Percentiles rank a stretch among this genome's conserved stretches.
These are phyloP conservation scores for Schrankia costaestrigalis DNA, from an alignment of 2,888 invertebrate genomes.

Conservation along the genomic window DNA sequence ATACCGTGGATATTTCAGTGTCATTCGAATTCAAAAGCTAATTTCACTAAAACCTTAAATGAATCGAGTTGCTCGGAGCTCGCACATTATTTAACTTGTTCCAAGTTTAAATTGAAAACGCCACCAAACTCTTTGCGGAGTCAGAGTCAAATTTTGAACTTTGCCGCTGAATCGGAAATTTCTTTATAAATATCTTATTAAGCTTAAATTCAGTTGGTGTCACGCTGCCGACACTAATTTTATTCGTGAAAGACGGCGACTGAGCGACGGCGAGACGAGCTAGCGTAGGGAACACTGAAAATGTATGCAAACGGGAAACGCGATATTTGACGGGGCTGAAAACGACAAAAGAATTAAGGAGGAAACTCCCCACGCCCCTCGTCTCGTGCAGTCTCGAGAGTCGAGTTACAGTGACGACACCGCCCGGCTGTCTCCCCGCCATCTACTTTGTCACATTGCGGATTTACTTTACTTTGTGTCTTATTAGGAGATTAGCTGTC, in stretches of 20 bases:
- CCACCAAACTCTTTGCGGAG: slow-evolving; percentile 76
- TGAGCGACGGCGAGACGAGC: slow-evolving; percentile 43
- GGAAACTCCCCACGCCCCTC: slow-evolving; percentile 32
- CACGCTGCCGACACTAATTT: slow-evolving; percentile 80
- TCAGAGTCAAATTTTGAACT: slow-evolving; percentile 79
- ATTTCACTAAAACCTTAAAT: slow-evolving; percentile 80
- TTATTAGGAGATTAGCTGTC: slow-evolving; percentile 65
- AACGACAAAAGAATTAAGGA: slow-evolving; percentile 78
- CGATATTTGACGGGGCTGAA: slow-evolving; percentile 76
- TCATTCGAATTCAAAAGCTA: slow-evolving; percentile 76
- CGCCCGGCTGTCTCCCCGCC: slow-evolving; percentile 30
- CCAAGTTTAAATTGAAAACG: slow-evolving; percentile 81
- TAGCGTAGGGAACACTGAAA: slow-evolving; percentile 55
- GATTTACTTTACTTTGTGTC: slow-evolving; percentile 68
- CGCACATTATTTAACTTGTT: slow-evolving; percentile 79
- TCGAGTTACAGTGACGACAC: slow-evolving; percentile 41
- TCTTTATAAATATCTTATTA: slow-evolving; percentile 81
- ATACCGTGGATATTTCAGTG: slow-evolving; percentile 64
- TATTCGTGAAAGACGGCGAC: slow-evolving; percentile 75
- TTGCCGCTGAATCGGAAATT: slow-evolving; percentile 79
- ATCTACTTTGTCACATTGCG: slow-evolving; percentile 41
- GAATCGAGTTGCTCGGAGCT: slow-evolving; percentile 76
- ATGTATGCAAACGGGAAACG: slow-evolving; percentile 77
- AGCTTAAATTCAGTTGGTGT: slow-evolving; percentile 79
- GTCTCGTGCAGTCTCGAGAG: slow-evolving; percentile 14